Evolutionary conservation across 2,888 invertebrate genomes (phyloP), one percentile per base, ranked within the genome.

Genomic region (Athripsodes cinereus): DNA sequence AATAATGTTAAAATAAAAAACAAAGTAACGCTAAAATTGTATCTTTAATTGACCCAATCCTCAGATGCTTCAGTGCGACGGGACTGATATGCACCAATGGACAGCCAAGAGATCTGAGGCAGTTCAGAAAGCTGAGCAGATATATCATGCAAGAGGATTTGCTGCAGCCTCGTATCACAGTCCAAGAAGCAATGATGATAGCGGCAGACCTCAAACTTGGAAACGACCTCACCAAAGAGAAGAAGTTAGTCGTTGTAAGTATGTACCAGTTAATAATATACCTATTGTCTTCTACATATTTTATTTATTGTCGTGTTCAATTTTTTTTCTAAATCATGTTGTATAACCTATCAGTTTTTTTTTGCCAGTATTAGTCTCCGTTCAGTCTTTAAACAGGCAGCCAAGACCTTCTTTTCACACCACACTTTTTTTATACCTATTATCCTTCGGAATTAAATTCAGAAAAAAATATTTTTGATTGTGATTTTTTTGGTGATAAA

Each of bases 121-220:
- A 85, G 64, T 96, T 96, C 74, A 81, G 90, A 48, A 92, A 92
- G 75, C 81, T 92, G 74, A 93, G 95, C 0, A 86, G 95, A 55
- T 96, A 96, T 76, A 97, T 97, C 66, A 96, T 96, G 95, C 97
- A 97, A 74, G 85, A 92, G 64, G 92, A 93, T 69, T 76, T 92
- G 1, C 74, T 94, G 18, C 90, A 96, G 70, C 92, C 91, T 0
- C 85, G 88, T 70, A 84, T 96, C 64, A 90, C 93, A 0, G 93
- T 96, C 1, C 78, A 83, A 61, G 97, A 97, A 71, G 83, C 91
- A 6, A 92, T 97, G 91, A 77, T 81, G 66, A 85, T 95, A 64
- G 92, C 96, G 0, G 92, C 95, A 0, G 89, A 95, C 69, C 78
- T 97, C 52, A 96, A 97, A 72, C 82, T 96, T 3, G 88, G 89